A percentile compares a stretch with the other conserved stretches of the same genome.
Conservation (phyloP, 2,888 invertebrate genomes). For the Tricholauxania praeusta region DNA sequence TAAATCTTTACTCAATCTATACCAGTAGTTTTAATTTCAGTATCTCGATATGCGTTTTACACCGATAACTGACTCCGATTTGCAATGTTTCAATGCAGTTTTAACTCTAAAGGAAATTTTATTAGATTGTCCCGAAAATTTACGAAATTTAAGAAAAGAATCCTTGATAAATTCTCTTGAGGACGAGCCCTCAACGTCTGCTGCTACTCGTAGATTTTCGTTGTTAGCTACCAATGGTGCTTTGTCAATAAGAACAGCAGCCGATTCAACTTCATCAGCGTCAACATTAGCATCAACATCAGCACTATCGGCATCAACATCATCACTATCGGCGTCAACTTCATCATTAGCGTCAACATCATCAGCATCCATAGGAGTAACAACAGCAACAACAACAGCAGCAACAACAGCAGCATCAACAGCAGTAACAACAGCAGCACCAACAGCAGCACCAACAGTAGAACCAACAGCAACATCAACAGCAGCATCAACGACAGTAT, state of each 20-base stretch:
- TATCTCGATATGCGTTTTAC: constrained; percentile 72
- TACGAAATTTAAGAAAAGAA: constrained; percentile 2
- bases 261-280: background rate
- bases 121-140: constrained; percentile 67
- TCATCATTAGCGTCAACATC: constrained; percentile 3
- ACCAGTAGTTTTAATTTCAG: constrained; percentile 53
- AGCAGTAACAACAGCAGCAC: background rate
- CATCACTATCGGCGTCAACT: background rate
- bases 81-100: constrained; percentile 72
- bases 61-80: constrained; percentile 72
- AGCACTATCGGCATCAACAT: background rate
- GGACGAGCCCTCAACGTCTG: constrained; percentile 37
- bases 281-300: background rate
- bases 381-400: constrained; percentile 2
- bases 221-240: constrained; percentile 4
- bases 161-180: background rate
- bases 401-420: constrained; percentile 2
- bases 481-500: background rate
- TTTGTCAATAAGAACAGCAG: background rate
- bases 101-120: constrained; percentile 70
- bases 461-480: background rate
- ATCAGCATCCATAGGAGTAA: constrained; percentile 9
- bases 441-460: background rate
- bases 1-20: background rate
- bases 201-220: constrained; percentile 16